These are phyloP conservation scores for Corythoichthys haematopterus DNA, from an alignment of 2,113 vertebrate genomes.

Conservation along the genomic window DNA sequence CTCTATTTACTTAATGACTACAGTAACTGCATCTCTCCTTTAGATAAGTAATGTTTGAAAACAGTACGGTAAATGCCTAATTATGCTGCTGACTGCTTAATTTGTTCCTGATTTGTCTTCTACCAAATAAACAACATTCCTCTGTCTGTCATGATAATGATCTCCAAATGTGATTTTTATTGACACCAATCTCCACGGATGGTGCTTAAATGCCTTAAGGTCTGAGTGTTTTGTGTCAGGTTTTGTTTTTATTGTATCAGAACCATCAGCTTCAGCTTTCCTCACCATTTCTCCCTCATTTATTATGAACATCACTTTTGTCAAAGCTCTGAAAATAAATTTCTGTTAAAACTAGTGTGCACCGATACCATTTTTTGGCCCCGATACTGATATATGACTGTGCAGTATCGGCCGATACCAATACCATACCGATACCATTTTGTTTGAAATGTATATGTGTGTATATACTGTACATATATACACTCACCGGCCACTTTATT, in stretches of 20 bases:
- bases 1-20: no score
- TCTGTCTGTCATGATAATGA: constrained; percentile 5
- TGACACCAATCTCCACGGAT: not conserved
- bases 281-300: not conserved
- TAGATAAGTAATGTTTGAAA: not conserved
- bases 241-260: constrained; percentile 23
- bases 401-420: no score
- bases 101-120: not conserved
- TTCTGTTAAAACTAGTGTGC: no score
- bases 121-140: not conserved
- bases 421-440: no score
- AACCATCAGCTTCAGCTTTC: constrained; percentile 37
- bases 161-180: constrained; percentile 6
- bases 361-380: no score
- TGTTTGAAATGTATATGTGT: no score
- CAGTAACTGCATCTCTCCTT: not conserved
- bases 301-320: no score
- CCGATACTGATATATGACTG: no score
- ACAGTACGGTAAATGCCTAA: not conserved
- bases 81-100: not conserved
- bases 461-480: no score
- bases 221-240: constrained; percentile 16
- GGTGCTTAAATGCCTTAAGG: constrained; percentile 1
- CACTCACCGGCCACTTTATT: no score
- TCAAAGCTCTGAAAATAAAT: no score